Evolutionary conservation across 2,797 vertebrate species (phyloP), one percentile per base, ranked within the genome.

Genomic region (Sibirionetta formosa): DNA sequence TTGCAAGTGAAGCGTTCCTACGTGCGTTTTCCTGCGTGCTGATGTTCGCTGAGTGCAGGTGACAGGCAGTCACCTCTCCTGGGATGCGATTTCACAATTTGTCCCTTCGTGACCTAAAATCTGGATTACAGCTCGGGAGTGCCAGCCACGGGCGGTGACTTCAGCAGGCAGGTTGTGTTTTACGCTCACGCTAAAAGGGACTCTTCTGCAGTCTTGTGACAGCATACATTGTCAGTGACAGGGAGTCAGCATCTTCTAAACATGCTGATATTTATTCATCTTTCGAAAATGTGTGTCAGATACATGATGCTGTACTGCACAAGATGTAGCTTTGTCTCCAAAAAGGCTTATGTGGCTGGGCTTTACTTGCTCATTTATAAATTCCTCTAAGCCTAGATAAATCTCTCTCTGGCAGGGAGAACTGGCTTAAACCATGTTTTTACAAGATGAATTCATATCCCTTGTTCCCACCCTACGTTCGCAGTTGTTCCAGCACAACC

Each of bases 321-420:
- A 3, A 90, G 66, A 57, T 73, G 46, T 29, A 79, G 73, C 58
- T 79, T 90, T 88, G 63, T 90, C 78, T 93, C 83, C 51, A 73
- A 3, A 86, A 81, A 53, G 51, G 54, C 70, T 82, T 92, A 53
- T 1, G 14, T 57, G 70, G 38, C 46, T 46, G n/a, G 66, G 48
- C 53, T 94, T 93, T 90, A 77, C 64, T 80, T 88, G 83, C 68
- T 93, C 73, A n/a, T 87, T 93, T 92, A 70, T 77, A 77, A 92
- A 85, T 94, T 95, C 93, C 83, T 92, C 51, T 77, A 86, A 96
- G 86, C 75, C 86, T 53, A 50, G 71, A n/a, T 86, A 88, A 90
- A 76, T 84, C 73, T 95, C 18, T 72, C 63, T 54, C 88, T 96
- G 94, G 73, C 88, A 88, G 56, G 68, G 38, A 77, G 81, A 84